Evolutionary conservation across 2,797 vertebrate species (phyloP).

Genomic region (Ctenopoma kingsleyae): DNA sequence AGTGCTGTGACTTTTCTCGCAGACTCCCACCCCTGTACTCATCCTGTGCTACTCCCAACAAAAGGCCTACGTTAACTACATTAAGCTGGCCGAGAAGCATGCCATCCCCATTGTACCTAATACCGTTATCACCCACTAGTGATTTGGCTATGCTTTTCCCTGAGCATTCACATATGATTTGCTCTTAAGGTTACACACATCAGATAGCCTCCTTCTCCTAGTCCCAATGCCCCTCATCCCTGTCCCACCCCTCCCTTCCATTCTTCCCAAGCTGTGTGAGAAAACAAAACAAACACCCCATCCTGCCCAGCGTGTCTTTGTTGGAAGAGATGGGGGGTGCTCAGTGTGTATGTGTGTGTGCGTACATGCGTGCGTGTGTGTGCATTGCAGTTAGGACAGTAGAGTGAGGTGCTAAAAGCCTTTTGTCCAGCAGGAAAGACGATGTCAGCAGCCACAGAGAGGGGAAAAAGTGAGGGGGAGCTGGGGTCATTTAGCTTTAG

Average conservation of each 20-base stretch:
- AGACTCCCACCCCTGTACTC: constrained; percentile 64
- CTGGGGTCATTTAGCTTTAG: constrained; percentile 77
- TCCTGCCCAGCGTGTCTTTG: constrained; percentile 70
- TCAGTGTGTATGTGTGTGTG: constrained; percentile 30
- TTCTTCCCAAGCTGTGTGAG: constrained; percentile 63
- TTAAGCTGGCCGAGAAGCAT: constrained; percentile 79
- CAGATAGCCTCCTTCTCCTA: constrained; percentile 28
- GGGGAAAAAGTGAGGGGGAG: constrained; percentile 40
- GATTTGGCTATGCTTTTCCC: constrained; percentile 75
- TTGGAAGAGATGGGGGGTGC: constrained; percentile 29
- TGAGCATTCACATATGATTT: constrained; percentile 75
- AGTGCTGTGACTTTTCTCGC: constrained; percentile 63
- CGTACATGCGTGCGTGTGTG: constrained; percentile 31
- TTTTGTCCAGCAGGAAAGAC: constrained; percentile 86
- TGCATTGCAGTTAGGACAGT: constrained; percentile 68
- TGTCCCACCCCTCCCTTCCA: constrained; percentile 39
- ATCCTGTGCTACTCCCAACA: constrained; percentile 68
- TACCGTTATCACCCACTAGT: constrained; percentile 74
- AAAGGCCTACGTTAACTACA: constrained; percentile 78
- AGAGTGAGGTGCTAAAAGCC: constrained; percentile 78
- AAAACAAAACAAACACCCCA: constrained; percentile 81
- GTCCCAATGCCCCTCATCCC: constrained; percentile 20
- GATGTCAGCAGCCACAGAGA: constrained; percentile 78
- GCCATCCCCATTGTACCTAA: constrained; percentile 76
- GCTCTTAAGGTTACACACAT: constrained; percentile 50